phyloP scores from a whole-genome alignment of 2,797 vertebrate genomes.

The Taenioides sp. region DNA sequence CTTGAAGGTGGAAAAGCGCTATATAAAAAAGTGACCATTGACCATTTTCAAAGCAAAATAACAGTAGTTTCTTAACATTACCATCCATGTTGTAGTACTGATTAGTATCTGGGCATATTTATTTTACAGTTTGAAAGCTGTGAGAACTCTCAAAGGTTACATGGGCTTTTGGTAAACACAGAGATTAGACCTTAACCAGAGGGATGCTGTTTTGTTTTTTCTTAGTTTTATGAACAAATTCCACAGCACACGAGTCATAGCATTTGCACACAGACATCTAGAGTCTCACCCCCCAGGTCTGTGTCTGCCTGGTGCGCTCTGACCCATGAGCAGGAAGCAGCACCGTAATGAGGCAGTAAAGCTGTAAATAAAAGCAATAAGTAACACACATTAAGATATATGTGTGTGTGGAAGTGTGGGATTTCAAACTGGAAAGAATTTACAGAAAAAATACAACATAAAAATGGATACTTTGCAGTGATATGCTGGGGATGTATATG shows the following conservation, averaged over 20 bases:
- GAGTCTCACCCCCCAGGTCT: background rate
- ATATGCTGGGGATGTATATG: too few species aligned
- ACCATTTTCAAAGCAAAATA: too few species aligned
- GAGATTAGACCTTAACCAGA: constrained; percentile 16
- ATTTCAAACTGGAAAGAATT: background rate
- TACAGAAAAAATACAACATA: background rate
- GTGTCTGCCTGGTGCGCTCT: constrained; percentile 5
- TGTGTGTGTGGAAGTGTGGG: background rate
- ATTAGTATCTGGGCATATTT: too few species aligned
- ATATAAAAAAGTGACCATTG: too few species aligned
- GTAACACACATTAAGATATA: constrained; percentile 8
- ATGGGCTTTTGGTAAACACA: constrained; percentile 14
- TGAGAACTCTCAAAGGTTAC: background rate
- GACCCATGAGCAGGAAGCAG: constrained; percentile 17
- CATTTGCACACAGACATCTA: constrained; percentile 23
- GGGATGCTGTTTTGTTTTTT: constrained; percentile 37
- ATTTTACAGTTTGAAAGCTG: background rate
- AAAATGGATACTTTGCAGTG: too few species aligned
- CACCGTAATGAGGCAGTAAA: constrained; percentile 10
- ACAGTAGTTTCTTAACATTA: too few species aligned
- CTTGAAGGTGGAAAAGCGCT: too few species aligned
- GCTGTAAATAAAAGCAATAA: constrained; percentile 32
- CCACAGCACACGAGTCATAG: constrained; percentile 53
- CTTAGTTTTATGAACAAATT: constrained; percentile 50
- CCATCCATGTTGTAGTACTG: too few species aligned